Base-by-base conservation (phyloP, 30 jellyfish, hydroid and myxozoan genomes). In the Morbakka virulenta region DNA sequence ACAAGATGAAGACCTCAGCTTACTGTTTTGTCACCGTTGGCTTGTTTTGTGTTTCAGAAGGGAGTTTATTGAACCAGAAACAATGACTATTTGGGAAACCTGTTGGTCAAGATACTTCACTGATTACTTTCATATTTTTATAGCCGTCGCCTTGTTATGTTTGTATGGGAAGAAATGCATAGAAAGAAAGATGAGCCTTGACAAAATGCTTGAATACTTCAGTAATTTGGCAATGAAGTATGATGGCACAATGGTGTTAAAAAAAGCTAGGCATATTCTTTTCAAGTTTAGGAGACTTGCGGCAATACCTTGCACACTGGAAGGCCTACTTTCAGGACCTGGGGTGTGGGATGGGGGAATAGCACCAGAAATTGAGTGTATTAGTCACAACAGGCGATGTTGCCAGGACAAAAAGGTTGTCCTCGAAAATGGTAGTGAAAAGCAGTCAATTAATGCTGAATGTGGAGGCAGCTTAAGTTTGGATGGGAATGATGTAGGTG, bases 301-400 rank as follows among this genome's bases (percentile, higher is more conserved):
- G 28, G 87, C 70, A 0, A 89, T 89, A 28, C 97, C 97, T 32
- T 89, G 97, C 77, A 82, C 95, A 2, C 74, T 89, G 63, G 80
- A 67, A 35, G 97, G 95, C 1, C 79, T 89, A 23, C 62, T 89
- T 14, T 76, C 89, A 6, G 94, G 86, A 9, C 85, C 82, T 28
- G 97, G 96, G 24, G 96, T 73, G 2, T 89, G 97, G 97, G 97
- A 89, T 67, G 97, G 97, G 11, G 97, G 97, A 2, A 89, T 89
- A 41, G 87, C 63, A 47, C 97, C 97, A n/a, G 96, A 83, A 33
- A 53, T 89, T 22, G 94, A 89, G 71, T 89, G 97, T 52, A 69
- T 81, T 25, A 81, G 93, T 27, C 61, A 85, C 36, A 84, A 82
- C 49, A 69, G 88, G 0, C 76, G 76, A 52, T 89, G 97, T 52